Conservation (phyloP, 2,113 vertebrate species). For the Abramis brama region DNA sequence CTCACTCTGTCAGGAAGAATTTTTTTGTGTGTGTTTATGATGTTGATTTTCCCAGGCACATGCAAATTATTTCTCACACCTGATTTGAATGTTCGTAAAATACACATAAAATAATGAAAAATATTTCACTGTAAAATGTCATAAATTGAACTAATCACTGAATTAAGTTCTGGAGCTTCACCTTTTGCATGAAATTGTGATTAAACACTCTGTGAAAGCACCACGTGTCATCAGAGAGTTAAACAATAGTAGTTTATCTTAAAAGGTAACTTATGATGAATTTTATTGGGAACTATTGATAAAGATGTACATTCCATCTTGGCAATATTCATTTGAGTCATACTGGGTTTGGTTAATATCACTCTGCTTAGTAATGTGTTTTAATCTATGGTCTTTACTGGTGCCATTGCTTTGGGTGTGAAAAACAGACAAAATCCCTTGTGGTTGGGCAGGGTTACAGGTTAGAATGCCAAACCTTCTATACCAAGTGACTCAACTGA, state of each 20-base stretch:
- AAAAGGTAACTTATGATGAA: background rate
- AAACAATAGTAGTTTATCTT: background rate
- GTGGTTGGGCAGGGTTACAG: background rate
- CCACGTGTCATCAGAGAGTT: background rate
- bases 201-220: background rate
- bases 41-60: background rate
- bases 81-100: background rate
- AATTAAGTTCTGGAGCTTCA: background rate
- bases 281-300: background rate
- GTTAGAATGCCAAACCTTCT: constrained; percentile 17
- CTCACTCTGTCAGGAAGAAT: background rate
- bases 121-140: background rate
- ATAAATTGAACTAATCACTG: background rate
- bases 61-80: background rate
- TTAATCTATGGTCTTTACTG: constrained; percentile 16
- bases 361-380: background rate
- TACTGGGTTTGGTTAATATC: constrained; percentile 31
- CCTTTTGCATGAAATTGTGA: background rate
- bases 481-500: constrained; percentile 14
- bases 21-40: background rate
- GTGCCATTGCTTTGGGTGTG: constrained; percentile 11
- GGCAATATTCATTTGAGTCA: constrained; percentile 11
- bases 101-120: background rate
- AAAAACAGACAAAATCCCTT: background rate
- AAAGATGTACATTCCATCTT: background rate